Conservation (phyloP, 1,140 invertebrate genomes). For the Megalopta genalis region DNA sequence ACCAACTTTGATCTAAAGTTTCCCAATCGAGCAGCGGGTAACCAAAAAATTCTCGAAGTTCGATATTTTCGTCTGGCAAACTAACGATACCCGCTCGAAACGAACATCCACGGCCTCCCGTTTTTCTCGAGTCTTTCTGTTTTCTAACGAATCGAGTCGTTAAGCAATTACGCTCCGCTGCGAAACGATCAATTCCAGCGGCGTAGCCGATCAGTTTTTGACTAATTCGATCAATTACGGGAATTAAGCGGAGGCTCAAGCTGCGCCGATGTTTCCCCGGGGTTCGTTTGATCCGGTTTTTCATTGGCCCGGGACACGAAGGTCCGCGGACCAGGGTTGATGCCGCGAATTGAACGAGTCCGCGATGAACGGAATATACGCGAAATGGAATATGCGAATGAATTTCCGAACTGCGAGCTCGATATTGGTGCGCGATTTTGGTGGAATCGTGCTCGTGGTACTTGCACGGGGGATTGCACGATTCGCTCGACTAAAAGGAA, state of each 20-base stretch:
- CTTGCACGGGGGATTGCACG: no score
- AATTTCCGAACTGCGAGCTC: background rate
- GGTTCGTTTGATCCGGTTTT: background rate
- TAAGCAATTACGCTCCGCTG: background rate
- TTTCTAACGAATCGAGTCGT: conserved; percentile 2
- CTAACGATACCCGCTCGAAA: background rate
- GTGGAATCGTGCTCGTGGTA: no score
- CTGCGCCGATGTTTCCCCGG: background rate
- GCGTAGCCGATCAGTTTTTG: conserved; percentile 1
- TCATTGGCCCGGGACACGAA: background rate
- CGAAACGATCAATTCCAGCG: conserved; percentile 22
- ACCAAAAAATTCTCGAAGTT: no score
- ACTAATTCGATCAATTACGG: conserved; percentile 16
- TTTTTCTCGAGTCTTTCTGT: background rate
- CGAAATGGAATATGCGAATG: background rate
- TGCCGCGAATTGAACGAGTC: background rate
- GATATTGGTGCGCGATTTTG: no score
- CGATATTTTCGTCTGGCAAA: no score
- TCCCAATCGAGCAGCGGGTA: no score
- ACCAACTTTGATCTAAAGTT: no score
- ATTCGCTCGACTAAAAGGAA: no score
- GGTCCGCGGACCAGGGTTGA: no score
- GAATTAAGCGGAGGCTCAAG: conserved; percentile 1
- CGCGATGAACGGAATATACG: background rate
- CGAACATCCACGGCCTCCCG: background rate